Percentiles rank a stretch among this genome's conserved stretches.
Evolutionary conservation across 2,888 invertebrate genomes (phyloP).

Genomic region (Steinernema hermaphroditum): DNA sequence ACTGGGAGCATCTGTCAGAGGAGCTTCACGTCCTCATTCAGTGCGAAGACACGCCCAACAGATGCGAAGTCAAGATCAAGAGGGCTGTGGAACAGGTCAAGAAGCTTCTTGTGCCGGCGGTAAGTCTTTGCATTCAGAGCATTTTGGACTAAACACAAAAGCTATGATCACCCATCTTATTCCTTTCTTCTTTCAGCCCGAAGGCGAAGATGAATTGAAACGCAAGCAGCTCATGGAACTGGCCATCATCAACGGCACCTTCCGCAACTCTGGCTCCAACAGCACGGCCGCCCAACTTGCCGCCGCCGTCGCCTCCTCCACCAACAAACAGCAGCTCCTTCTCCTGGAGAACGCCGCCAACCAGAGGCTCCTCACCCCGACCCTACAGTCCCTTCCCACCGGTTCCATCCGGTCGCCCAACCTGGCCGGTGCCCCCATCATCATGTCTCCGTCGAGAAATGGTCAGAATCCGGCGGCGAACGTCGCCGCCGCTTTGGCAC

Average conservation of each 20-base stretch:
- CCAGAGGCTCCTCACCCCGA: constrained; percentile 5
- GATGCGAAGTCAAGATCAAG: constrained; percentile 89
- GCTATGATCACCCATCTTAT: background rate
- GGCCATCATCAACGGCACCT: constrained; percentile 99
- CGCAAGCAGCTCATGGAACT: constrained; percentile 99
- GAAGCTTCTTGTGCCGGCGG: constrained; percentile 91
- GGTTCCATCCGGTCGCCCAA: constrained; percentile 40
- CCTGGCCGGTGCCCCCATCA: constrained; percentile 56
- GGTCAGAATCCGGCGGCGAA: background rate
- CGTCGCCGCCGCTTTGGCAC: background rate
- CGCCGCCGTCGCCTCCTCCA: constrained; percentile 22
- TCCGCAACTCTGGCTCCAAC: constrained; percentile 72
- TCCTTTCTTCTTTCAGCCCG: constrained; percentile 77
- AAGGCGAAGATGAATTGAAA: constrained; percentile 99
- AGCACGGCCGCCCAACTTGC: background rate
- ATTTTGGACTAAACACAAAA: background rate
- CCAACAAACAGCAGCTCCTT: constrained; percentile 9
- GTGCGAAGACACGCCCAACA: constrained; percentile 96
- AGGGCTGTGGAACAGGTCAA: constrained; percentile 97
- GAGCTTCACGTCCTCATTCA: constrained; percentile 97
- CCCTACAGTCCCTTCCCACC: constrained; percentile 33
- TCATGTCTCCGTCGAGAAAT: constrained; percentile 50
- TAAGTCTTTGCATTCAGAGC: too few species aligned
- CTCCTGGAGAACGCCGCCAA: constrained; percentile 22
- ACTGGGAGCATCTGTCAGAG: constrained; percentile 96